Conservation (phyloP, 1,140 invertebrate species). For the Riptortus pedestris region DNA sequence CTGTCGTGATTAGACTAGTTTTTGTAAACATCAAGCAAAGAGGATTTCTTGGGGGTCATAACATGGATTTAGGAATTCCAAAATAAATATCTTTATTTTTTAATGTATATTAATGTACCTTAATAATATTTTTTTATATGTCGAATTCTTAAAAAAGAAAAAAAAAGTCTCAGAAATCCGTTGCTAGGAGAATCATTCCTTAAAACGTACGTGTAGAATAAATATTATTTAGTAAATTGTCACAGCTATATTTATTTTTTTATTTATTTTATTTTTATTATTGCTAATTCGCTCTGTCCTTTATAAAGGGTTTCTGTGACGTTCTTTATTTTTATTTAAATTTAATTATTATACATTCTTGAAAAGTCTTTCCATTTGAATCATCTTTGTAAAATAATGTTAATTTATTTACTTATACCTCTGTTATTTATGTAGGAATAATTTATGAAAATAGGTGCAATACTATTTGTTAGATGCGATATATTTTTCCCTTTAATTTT, state of each 20-base stretch:
- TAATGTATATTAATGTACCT: neutral
- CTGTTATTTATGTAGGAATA: constrained; percentile 15
- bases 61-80: constrained; percentile 5
- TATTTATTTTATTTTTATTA: too few species aligned
- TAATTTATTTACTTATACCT: constrained; percentile 19
- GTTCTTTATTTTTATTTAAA: constrained; percentile 13
- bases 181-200: neutral
- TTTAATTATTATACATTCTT: constrained; percentile 19
- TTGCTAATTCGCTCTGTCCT: too few species aligned
- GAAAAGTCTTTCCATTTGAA: constrained; percentile 14
- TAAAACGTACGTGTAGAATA: constrained; percentile 1
- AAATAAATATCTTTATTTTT: neutral
- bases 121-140: constrained; percentile 15
- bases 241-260: neutral
- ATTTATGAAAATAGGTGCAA: constrained; percentile 20
- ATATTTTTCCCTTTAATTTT: constrained; percentile 7
- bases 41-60: constrained; percentile 8
- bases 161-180: constrained; percentile 7
- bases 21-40: neutral
- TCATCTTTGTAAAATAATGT: constrained; percentile 17
- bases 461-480: constrained; percentile 8
- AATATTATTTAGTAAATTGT: neutral
- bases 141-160: neutral
- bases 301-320: constrained; percentile 10
- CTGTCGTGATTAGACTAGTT: neutral